Conservation (phyloP, 2,888 invertebrate genomes). For the Apamea anceps region DNA sequence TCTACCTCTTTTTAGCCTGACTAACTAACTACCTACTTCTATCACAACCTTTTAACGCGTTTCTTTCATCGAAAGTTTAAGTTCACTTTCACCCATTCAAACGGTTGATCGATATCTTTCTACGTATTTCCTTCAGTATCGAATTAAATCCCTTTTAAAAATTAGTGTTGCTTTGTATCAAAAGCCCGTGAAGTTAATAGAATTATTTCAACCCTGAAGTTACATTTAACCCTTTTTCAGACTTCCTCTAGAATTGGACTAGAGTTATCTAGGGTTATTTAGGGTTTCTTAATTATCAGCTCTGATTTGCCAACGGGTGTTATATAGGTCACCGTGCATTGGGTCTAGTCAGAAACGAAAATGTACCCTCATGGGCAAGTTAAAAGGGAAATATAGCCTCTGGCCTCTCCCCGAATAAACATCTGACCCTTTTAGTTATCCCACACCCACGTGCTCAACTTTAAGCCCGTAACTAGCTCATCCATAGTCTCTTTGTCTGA, state of each 20-base stretch:
- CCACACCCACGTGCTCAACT: conserved; percentile 2
- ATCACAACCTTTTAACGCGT: background rate
- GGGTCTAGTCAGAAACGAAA: background rate
- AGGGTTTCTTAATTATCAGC: background rate
- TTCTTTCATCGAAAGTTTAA: background rate
- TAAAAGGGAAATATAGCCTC: conserved; percentile 17
- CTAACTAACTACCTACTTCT: background rate
- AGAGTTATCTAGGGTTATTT: too few species aligned
- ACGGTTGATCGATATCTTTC: too few species aligned
- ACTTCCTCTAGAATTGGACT: background rate
- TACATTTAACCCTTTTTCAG: background rate
- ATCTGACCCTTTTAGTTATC: conserved; percentile 30
- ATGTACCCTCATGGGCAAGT: background rate
- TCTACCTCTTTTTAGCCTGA: background rate
- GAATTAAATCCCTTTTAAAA: background rate
- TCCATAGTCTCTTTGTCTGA: conserved; percentile 16
- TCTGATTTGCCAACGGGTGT: background rate
- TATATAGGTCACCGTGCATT: background rate
- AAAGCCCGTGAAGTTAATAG: too few species aligned
- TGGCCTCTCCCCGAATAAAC: background rate
- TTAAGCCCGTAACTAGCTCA: background rate
- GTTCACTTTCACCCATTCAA: background rate
- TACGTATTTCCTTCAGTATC: too few species aligned
- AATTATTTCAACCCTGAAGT: background rate
- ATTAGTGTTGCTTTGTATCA: background rate